Evolutionary conservation across 1,140 invertebrate species (phyloP).

Genomic region (Drosophila auraria): DNA sequence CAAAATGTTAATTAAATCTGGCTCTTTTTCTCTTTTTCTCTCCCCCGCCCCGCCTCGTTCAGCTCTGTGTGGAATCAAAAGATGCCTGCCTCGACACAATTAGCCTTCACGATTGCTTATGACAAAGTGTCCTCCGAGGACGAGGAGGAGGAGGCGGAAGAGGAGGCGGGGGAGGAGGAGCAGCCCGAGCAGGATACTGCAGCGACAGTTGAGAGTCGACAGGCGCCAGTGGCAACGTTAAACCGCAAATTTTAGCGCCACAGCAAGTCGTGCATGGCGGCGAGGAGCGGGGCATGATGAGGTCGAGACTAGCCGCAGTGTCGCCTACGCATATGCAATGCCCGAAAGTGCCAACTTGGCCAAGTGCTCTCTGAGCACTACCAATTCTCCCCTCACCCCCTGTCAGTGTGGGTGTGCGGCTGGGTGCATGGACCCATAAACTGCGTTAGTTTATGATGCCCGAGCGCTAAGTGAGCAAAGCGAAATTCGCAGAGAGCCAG

Average conservation of each 20-base stretch:
- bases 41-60: neutral
- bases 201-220: slow-evolving; percentile 41
- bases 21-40: slow-evolving; percentile 33
- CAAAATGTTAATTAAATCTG: slow-evolving; percentile 82
- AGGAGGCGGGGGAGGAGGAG: neutral
- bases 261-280: slow-evolving; percentile 69
- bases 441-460: slow-evolving; percentile 79
- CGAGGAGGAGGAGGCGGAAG: slow-evolving; percentile 11
- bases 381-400: neutral
- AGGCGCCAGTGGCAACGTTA: slow-evolving; percentile 74
- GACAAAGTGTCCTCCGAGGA: slow-evolving; percentile 60
- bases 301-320: slow-evolving; percentile 57
- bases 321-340: slow-evolving; percentile 80
- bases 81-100: slow-evolving; percentile 68
- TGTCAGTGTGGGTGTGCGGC: slow-evolving; percentile 14
- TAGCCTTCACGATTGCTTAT: slow-evolving; percentile 67
- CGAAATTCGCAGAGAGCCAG: slow-evolving; percentile 50
- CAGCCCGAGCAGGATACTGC: slow-evolving; percentile 18
- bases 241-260: slow-evolving; percentile 83
- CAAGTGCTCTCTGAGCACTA: slow-evolving; percentile 47
- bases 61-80: slow-evolving; percentile 28
- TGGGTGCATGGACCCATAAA: slow-evolving; percentile 79
- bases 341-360: slow-evolving; percentile 74
- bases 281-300: slow-evolving; percentile 14
- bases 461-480: slow-evolving; percentile 64